phyloP scores from a whole-genome alignment of 1,140 invertebrate species.

The Apis florea region DNA sequence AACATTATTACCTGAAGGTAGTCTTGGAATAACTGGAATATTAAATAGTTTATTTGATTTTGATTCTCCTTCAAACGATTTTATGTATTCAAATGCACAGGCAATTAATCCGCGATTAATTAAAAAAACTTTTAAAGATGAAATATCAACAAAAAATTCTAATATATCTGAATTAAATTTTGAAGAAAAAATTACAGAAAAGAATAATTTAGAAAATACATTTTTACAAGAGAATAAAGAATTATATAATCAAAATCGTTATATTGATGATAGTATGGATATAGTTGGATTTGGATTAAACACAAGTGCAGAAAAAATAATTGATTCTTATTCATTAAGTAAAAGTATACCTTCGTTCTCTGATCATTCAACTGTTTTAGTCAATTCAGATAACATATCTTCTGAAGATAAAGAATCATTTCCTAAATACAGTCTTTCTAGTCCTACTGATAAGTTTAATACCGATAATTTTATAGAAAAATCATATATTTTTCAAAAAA shows the following conservation, averaged over 20 bases:
- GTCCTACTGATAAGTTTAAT: conserved; percentile 34
- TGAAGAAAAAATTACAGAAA: background rate
- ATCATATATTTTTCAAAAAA: conserved; percentile 34
- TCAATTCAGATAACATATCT: conserved; percentile 35
- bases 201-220: background rate
- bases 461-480: conserved; percentile 24
- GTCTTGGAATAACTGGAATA: conserved; percentile 39
- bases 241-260: conserved; percentile 36
- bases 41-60: conserved; percentile 59
- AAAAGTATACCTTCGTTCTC: conserved; percentile 16
- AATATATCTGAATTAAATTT: background rate
- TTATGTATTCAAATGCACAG: conserved; percentile 52
- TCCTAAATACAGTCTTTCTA: conserved; percentile 32
- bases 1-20: conserved; percentile 37
- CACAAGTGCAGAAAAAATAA: background rate
- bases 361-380: background rate
- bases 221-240: background rate
- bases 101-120: conserved; percentile 57
- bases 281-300: conserved; percentile 45
- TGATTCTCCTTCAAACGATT: conserved; percentile 52
- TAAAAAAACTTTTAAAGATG: conserved; percentile 40
- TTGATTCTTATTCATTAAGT: conserved; percentile 17
- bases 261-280: conserved; percentile 27
- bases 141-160: background rate
- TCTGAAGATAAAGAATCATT: conserved; percentile 11